Evolutionary conservation across 2,888 invertebrate species (phyloP).

Genomic region (Lampropteryx suffumata): DNA sequence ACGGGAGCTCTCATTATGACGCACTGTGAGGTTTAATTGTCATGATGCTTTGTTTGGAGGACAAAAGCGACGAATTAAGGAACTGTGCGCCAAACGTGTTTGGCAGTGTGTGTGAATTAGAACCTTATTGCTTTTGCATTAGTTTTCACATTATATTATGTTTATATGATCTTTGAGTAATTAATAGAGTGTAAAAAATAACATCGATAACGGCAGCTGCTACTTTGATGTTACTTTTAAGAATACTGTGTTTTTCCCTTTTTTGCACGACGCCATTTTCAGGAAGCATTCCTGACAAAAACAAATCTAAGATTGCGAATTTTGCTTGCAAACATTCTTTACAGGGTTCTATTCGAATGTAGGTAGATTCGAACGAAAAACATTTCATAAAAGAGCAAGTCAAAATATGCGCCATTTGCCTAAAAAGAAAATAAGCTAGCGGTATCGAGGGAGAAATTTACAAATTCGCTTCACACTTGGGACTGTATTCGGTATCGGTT

Average conservation of each 20-base stretch:
- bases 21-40: slow-evolving; percentile 33
- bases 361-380: slow-evolving; percentile 23
- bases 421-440: slow-evolving; percentile 35
- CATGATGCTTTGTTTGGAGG: slow-evolving; percentile 29
- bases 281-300: slow-evolving; percentile 9
- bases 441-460: slow-evolving; percentile 27
- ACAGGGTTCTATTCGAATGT: slow-evolving; percentile 31
- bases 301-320: slow-evolving; percentile 10
- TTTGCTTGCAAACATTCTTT: slow-evolving; percentile 20
- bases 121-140: neutral
- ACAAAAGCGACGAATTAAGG: slow-evolving; percentile 35
- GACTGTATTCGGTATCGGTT: slow-evolving; percentile 30
- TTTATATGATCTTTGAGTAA: neutral
- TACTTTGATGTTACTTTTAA: no score
- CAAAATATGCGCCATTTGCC: slow-evolving; percentile 35
- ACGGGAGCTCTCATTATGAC: slow-evolving; percentile 33
- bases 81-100: slow-evolving; percentile 26
- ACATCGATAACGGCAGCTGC: no score
- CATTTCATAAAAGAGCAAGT: slow-evolving; percentile 30
- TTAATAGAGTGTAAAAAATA: neutral
- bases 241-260: no score
- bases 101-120: slow-evolving; percentile 3
- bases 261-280: neutral
- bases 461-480: slow-evolving; percentile 34
- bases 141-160: neutral